phyloP scores from a whole-genome alignment of 2,888 invertebrate genomes.

The Stenolophus ochropezus region DNA sequence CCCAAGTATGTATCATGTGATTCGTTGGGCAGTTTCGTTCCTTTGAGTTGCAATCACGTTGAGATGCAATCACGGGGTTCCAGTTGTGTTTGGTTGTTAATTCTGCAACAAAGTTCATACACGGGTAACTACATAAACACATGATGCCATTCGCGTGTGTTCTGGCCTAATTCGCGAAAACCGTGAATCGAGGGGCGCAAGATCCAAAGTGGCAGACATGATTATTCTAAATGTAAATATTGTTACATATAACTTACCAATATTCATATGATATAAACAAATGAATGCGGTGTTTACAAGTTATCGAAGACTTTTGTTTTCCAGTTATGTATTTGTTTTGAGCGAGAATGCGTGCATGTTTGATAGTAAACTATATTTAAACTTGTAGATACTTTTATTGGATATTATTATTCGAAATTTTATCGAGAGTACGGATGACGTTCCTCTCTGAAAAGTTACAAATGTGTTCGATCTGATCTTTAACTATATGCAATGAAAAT shows the following conservation, averaged over 20 bases:
- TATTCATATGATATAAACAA: conserved; percentile 67
- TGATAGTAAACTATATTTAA: conserved; percentile 68
- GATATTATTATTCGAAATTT: conserved; percentile 70
- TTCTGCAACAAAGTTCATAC: conserved; percentile 44
- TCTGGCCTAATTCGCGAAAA: conserved; percentile 55
- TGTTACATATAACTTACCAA: conserved; percentile 73
- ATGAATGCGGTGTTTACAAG: conserved; percentile 67
- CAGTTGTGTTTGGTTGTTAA: conserved; percentile 6
- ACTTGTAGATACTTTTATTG: conserved; percentile 69
- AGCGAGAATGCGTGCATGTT: conserved; percentile 67
- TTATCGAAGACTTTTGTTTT: conserved; percentile 63
- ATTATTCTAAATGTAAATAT: conserved; percentile 78
- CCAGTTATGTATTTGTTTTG: conserved; percentile 58
- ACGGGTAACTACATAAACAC: conserved; percentile 45
- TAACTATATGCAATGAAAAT: conserved; percentile 57
- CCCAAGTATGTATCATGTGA: too few species aligned
- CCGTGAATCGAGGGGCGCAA: conserved; percentile 46
- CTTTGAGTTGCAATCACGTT: conserved; percentile 7
- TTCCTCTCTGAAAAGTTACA: conserved; percentile 69
- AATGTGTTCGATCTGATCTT: conserved; percentile 60
- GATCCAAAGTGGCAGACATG: conserved; percentile 68
- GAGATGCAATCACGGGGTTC: conserved; percentile 16
- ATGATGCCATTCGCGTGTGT: conserved; percentile 37
- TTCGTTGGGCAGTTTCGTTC: too few species aligned
- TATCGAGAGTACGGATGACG: conserved; percentile 73